Base-by-base conservation (phyloP, 92 coral and sea anemone genomes). In the Porites rus region DNA sequence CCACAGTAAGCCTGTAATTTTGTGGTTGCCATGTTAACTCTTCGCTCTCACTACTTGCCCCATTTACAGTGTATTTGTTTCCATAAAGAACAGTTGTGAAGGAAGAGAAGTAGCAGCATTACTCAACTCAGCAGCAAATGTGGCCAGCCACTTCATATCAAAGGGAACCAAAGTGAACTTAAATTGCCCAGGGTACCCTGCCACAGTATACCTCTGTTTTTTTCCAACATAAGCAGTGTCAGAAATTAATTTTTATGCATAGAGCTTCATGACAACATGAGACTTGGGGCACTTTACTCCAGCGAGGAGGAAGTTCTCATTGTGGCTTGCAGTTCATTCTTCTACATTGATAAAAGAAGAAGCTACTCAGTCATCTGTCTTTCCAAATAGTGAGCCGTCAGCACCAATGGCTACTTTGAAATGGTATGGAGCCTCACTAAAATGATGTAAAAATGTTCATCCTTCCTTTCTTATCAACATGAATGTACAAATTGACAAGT, bases 381-480 rank as follows among this genome's bases (percentile, higher is more conserved):
- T 92, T 63, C 81, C 95, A 76, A 92, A 92, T 28, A 91, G 95
- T 7, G 95, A 89, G 43, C 95, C 91, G 66, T 92, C 95, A 62
- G 92, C 92, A 85, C 95, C 89, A 25, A 92, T 78, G 71, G 91
- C 93, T 59, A 90, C 88, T 68, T 78, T 65, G 83, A 93, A 87
- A 25, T 90, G 54, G 67, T 93, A 91, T 78, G 93, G 91, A 67
- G 87, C 67, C 65, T 81, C 77, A 68, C 75, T 72, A 91, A 91
- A 90, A 91, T 93, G 91, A 66, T 54, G 83, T 69, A 93, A 85
- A 75, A 93, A 66, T 24, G 25, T 24, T 10, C 86, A 74, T 53
- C 21, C 69, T 72, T 84, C 92, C 54, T 77, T 62, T 69, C 82
- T 60, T 61, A 61, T 61, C 70, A 58, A 86, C 74, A 66, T 86